These are phyloP conservation scores for Argynnis bischoffii DNA, from an alignment of 2,888 invertebrate species.

Conservation along the genomic window DNA sequence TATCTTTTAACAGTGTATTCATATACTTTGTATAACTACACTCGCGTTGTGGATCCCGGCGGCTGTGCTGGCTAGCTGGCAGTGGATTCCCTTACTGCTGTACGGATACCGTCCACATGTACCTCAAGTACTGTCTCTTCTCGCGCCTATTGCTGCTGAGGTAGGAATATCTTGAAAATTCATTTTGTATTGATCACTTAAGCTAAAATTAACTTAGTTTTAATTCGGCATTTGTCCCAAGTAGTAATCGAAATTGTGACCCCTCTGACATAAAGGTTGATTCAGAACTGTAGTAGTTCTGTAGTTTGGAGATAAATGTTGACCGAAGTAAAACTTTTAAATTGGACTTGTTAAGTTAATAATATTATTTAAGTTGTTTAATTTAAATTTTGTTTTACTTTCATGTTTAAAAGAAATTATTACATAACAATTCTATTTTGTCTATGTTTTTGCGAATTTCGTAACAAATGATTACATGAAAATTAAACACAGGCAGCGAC, in stretches of 20 bases:
- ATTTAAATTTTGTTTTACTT: too few relatives aligned
- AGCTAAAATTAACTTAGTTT: too few relatives aligned
- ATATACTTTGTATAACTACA: conserved; percentile 64
- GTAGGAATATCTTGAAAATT: conserved; percentile 46
- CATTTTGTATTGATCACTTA: not conserved
- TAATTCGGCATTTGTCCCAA: too few relatives aligned
- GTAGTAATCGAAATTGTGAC: too few relatives aligned
- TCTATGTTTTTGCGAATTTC: not conserved
- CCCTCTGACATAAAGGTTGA: too few relatives aligned
- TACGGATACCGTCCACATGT: conserved; percentile 71
- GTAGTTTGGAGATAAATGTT: too few relatives aligned
- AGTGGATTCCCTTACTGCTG: conserved; percentile 68
- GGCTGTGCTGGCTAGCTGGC: conserved; percentile 72
- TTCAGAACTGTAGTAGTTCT: too few relatives aligned
- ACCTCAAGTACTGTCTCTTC: conserved; percentile 70
- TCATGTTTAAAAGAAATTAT: too few relatives aligned
- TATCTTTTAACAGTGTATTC: conserved; percentile 58
- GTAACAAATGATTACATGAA: not conserved
- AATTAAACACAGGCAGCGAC: conserved; percentile 69
- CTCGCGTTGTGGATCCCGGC: conserved; percentile 78
- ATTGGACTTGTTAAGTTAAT: too few relatives aligned
- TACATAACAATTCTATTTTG: too few relatives aligned
- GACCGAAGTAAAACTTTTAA: too few relatives aligned
- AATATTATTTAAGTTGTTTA: too few relatives aligned
- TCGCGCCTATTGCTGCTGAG: conserved; percentile 79